Conservation (phyloP, 1,140 invertebrate species). For the Elysia chlorotica region DNA sequence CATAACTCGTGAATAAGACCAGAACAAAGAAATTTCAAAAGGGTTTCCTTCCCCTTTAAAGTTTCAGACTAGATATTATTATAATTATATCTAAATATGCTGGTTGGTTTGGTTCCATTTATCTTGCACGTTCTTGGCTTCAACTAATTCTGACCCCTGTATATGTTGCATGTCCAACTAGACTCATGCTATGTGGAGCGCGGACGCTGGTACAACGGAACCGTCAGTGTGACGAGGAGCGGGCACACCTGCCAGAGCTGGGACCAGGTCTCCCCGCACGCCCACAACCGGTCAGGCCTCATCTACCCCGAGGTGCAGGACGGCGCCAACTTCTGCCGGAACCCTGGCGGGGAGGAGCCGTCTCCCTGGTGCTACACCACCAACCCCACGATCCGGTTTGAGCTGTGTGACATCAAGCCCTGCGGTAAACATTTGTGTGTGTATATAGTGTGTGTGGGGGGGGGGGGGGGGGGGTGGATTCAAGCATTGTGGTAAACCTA, state of each 20-base stretch:
- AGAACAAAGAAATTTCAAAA: neutral
- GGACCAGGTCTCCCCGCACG: constrained; percentile 84
- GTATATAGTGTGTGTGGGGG: too few species aligned
- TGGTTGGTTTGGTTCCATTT: neutral
- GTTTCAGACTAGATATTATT: neutral
- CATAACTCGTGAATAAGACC: too few species aligned
- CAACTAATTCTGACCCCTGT: neutral
- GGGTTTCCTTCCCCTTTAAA: neutral
- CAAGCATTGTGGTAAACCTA: too few species aligned
- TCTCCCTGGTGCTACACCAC: constrained; percentile 91
- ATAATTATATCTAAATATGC: neutral
- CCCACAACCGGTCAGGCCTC: constrained; percentile 77
- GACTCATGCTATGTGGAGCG: constrained; percentile 77
- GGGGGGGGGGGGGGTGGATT: too few species aligned
- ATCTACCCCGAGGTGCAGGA: constrained; percentile 89
- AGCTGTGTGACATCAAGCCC: constrained; percentile 72
- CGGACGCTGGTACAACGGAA: constrained; percentile 88
- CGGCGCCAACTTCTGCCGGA: constrained; percentile 92
- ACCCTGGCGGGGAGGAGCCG: constrained; percentile 91
- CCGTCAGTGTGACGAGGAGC: constrained; percentile 80
- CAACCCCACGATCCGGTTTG: constrained; percentile 82
- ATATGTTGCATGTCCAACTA: constrained; percentile 24
- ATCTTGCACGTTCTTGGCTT: neutral
- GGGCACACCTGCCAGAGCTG: constrained; percentile 88
- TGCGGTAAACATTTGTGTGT: constrained; percentile 45